Percentiles rank a stretch among this genome's conserved stretches.
Evolutionary conservation across 2,797 vertebrate genomes (phyloP).

Genomic region (Schizopygopsis malacanthus): DNA sequence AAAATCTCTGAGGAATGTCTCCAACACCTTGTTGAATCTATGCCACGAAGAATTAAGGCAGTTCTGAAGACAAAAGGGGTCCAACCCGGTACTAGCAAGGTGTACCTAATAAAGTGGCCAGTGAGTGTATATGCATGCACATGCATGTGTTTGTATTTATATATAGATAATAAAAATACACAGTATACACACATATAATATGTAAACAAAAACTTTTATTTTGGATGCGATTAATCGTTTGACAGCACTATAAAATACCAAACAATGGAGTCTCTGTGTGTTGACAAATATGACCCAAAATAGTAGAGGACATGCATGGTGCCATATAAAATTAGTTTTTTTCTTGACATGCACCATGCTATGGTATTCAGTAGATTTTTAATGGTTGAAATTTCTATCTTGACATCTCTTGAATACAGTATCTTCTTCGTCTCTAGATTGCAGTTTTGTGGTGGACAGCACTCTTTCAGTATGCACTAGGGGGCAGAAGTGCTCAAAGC

Average conservation of each 20-base stretch:
- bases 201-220: no score
- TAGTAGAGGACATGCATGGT: neutral
- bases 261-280: neutral
- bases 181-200: no score
- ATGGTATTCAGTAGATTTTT: neutral
- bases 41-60: no score
- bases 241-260: neutral
- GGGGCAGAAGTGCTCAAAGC: slow-evolving; percentile 20
- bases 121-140: no score
- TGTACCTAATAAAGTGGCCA: no score
- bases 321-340: neutral
- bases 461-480: neutral
- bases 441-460: neutral
- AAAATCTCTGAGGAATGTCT: no score
- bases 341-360: neutral
- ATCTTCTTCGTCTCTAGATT: neutral
- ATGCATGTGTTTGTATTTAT: no score
- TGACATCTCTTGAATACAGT: neutral
- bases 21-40: no score
- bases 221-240: no score
- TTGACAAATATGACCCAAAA: neutral
- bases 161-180: no score
- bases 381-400: neutral
- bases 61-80: no score
- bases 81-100: no score